Evolutionary conservation across 2,888 invertebrate species (phyloP).

Genomic region (Hemicrepidius hirtus): DNA sequence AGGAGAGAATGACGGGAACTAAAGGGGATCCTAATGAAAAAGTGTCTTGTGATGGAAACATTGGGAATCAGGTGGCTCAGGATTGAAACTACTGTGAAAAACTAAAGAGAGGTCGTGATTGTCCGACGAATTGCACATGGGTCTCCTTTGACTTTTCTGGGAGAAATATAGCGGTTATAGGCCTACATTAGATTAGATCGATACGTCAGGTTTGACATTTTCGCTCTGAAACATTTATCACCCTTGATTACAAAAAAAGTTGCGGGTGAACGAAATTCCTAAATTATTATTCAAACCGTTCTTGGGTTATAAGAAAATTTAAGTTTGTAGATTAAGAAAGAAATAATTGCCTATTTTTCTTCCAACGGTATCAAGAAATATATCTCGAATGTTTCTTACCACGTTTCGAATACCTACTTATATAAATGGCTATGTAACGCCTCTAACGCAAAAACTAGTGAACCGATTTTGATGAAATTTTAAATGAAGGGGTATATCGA

Average conservation of each 20-base stretch:
- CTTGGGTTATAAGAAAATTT: no score
- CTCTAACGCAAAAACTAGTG: no score
- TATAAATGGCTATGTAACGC: no score
- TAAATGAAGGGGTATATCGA: no score
- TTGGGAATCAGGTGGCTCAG: slow-evolving; percentile 19
- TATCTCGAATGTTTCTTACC: no score
- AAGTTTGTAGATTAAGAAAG: no score
- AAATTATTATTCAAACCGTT: not conserved
- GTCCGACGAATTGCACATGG: slow-evolving; percentile 47
- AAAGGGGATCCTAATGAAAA: slow-evolving; percentile 66
- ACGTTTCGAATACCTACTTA: no score
- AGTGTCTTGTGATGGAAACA: slow-evolving; percentile 57
- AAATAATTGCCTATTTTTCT: no score
- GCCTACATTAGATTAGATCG: slow-evolving; percentile 31
- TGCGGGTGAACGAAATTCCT: not conserved
- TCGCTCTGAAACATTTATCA: slow-evolving; percentile 25
- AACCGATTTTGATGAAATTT: no score
- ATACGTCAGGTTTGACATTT: slow-evolving; percentile 35
- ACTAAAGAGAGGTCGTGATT: slow-evolving; percentile 49
- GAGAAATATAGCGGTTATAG: slow-evolving; percentile 23
- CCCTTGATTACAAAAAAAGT: slow-evolving; percentile 13
- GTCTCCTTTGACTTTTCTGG: slow-evolving; percentile 35
- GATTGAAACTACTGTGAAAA: slow-evolving; percentile 59
- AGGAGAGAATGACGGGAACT: slow-evolving; percentile 55
- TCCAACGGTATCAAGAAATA: no score